Evolutionary conservation across 2,113 vertebrate species (phyloP).

Genomic region (Salvator merianae): DNA sequence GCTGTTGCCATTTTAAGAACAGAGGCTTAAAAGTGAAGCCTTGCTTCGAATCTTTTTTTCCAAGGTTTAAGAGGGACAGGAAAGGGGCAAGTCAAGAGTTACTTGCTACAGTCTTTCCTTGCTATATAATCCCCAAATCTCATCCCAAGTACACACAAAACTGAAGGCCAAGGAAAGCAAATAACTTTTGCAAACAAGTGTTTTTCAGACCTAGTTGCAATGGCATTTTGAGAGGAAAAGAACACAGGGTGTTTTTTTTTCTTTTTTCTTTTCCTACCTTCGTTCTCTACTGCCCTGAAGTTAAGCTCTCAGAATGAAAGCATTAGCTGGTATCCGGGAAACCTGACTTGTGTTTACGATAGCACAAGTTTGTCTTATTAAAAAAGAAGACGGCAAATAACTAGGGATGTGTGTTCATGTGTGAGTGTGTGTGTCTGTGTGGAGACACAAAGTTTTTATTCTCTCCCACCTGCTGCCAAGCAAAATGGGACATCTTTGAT

Average conservation of each 20-base stretch:
- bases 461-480: neutral
- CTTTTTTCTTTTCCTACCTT: neutral
- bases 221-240: slow-evolving; percentile 34
- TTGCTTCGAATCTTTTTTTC: too few species aligned
- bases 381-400: neutral
- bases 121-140: neutral
- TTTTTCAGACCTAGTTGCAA: neutral
- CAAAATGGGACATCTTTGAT: slow-evolving; percentile 2
- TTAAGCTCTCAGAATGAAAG: slow-evolving; percentile 1
- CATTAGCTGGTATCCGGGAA: slow-evolving; percentile 12
- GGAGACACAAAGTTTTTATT: slow-evolving; percentile 19
- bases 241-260: too few species aligned
- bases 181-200: slow-evolving; percentile 37
- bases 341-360: neutral
- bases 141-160: neutral
- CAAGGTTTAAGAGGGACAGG: neutral
- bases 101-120: neutral
- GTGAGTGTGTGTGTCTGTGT: neutral
- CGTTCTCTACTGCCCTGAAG: slow-evolving; percentile 30
- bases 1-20: neutral
- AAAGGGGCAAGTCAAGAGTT: neutral
- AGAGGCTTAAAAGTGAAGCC: neutral
- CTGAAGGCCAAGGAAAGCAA: fast-evolving
- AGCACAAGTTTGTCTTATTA: neutral
- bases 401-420: neutral